Percentiles rank a stretch among this genome's conserved stretches.
These are phyloP conservation scores for Crax fasciolata DNA, from an alignment of 2,797 vertebrate genomes.

Conservation along the genomic window DNA sequence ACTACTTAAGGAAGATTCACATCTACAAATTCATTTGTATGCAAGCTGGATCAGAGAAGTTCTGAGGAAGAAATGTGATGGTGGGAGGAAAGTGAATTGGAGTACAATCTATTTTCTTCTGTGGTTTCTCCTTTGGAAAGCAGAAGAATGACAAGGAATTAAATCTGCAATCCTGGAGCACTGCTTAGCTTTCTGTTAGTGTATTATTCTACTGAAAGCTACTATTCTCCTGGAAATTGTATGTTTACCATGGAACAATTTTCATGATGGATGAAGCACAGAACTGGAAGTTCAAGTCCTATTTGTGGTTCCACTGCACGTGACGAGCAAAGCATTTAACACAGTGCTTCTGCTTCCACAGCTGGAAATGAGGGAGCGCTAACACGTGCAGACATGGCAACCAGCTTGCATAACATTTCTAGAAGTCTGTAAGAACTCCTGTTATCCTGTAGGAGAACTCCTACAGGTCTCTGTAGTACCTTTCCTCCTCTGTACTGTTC, in stretches of 20 bases:
- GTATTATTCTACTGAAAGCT: background rate
- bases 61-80: background rate
- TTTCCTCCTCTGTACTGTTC: background rate
- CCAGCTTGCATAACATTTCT: background rate
- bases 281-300: background rate
- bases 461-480: background rate
- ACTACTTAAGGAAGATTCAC: background rate
- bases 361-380: background rate
- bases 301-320: background rate
- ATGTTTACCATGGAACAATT: background rate
- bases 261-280: background rate
- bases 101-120: background rate
- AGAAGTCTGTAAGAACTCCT: background rate
- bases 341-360: background rate
- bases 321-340: background rate
- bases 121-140: background rate
- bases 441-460: no score
- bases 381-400: background rate
- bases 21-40: background rate
- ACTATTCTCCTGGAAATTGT: background rate
- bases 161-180: accelerated
- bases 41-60: background rate
- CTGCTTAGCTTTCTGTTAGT: background rate
- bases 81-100: background rate
- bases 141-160: background rate